Conservation (phyloP, 2,888 invertebrate genomes). For the Ochropleura plecta region DNA sequence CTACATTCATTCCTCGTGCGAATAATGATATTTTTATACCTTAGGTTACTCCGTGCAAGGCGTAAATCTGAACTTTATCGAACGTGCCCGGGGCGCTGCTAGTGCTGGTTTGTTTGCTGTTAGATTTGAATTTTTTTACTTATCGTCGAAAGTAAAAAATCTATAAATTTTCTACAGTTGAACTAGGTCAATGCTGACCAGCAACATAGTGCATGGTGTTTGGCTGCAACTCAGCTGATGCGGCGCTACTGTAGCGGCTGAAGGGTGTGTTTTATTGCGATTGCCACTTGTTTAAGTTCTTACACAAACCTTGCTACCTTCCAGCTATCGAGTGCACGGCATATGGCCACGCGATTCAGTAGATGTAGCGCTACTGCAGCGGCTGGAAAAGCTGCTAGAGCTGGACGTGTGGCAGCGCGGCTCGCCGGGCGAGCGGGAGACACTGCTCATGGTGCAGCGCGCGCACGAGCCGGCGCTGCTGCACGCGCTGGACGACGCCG, state of each 20-base stretch:
- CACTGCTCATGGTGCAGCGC: slow-evolving; percentile 75
- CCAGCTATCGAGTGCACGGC: slow-evolving; percentile 73
- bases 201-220: not conserved
- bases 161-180: not conserved
- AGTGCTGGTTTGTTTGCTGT: not conserved
- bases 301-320: not conserved
- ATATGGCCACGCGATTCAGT: slow-evolving; percentile 63
- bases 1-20: no score
- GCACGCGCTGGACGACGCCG: slow-evolving; percentile 64
- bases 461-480: slow-evolving; percentile 59
- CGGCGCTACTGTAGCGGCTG: not conserved
- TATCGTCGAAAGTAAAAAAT: not conserved
- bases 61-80: not conserved
- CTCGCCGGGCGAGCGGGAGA: slow-evolving; percentile 64
- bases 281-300: not conserved
- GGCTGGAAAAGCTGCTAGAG: slow-evolving; percentile 57
- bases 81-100: not conserved
- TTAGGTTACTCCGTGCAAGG: not conserved
- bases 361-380: slow-evolving; percentile 61
- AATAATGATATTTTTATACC: no score
- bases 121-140: not conserved
- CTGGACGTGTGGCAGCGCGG: slow-evolving; percentile 77
- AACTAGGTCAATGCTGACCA: not conserved
- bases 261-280: not conserved
- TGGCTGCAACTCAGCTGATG: not conserved